These are phyloP conservation scores for Eupristina koningsbergeri DNA, from an alignment of 1,140 invertebrate species.

Conservation along the genomic window DNA sequence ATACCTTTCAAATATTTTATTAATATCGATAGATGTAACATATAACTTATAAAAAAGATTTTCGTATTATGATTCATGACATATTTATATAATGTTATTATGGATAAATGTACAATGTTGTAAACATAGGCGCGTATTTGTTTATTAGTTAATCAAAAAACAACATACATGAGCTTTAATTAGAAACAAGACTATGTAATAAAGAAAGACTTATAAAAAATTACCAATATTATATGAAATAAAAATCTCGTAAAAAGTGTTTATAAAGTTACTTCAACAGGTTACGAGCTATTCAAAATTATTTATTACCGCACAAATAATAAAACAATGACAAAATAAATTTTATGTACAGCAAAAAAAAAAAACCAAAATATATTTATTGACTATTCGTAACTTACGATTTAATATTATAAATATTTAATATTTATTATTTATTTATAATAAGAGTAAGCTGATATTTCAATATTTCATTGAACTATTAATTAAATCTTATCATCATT, in stretches of 20 bases:
- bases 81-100: constrained; percentile 2
- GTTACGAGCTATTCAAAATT: background rate
- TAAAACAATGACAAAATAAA: background rate
- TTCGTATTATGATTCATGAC: background rate
- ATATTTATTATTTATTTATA: background rate
- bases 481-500: background rate
- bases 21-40: background rate
- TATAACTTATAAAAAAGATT: background rate
- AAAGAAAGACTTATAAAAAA: constrained; percentile 29
- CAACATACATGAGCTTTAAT: constrained; percentile 14
- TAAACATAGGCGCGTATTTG: constrained; percentile 1
- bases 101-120: constrained; percentile 20
- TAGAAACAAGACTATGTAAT: constrained; percentile 1
- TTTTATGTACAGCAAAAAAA: background rate
- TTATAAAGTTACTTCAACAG: constrained; percentile 8
- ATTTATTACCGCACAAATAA: background rate
- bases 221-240: background rate
- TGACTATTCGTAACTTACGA: background rate
- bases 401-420: background rate
- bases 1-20: background rate
- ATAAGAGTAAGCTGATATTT: background rate
- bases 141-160: constrained; percentile 26
- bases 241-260: background rate
- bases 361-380: constrained; percentile 14
- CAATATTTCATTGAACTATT: too few species aligned